Conservation (phyloP, 2,888 invertebrate species). For the Monoplex corrugatus region DNA sequence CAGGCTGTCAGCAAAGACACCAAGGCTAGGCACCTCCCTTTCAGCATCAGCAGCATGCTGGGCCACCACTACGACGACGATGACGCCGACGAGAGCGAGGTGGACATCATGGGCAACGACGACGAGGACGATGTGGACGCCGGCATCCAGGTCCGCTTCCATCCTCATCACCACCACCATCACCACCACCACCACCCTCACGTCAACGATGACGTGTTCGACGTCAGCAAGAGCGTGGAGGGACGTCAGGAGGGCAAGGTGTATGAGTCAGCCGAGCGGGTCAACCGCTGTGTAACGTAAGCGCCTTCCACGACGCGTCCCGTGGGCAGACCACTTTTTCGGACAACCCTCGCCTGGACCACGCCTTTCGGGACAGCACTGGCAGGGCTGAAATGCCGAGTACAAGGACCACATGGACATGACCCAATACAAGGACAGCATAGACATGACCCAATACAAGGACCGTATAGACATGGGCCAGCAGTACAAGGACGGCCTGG, state of each 20-base stretch:
- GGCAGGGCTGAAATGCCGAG: too few relatives aligned
- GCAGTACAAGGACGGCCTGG: background rate
- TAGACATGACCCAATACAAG: too few relatives aligned
- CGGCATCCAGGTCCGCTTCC: slow-evolving; percentile 11
- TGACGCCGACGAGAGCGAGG: slow-evolving; percentile 47
- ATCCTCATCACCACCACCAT: background rate
- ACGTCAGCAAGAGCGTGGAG: background rate
- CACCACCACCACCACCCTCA: background rate
- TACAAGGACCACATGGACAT: too few relatives aligned
- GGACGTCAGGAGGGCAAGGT: background rate
- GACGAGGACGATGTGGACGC: slow-evolving; percentile 39
- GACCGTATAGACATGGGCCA: too few relatives aligned
- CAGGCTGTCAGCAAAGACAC: slow-evolving; percentile 44
- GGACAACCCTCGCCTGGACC: background rate
- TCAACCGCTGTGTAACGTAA: background rate
- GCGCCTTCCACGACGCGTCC: background rate
- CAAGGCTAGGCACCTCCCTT: slow-evolving; percentile 58
- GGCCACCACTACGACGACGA: slow-evolving; percentile 64
- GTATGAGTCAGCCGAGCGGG: background rate
- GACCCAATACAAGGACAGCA: too few relatives aligned
- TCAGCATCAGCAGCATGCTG: slow-evolving; percentile 72
- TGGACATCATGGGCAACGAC: slow-evolving; percentile 50
- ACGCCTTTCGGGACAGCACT: background rate
- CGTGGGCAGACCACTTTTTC: background rate
- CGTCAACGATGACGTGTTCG: background rate